phyloP scores from a whole-genome alignment of 2,113 vertebrate genomes.

The Neotragus pygmaeus region DNA sequence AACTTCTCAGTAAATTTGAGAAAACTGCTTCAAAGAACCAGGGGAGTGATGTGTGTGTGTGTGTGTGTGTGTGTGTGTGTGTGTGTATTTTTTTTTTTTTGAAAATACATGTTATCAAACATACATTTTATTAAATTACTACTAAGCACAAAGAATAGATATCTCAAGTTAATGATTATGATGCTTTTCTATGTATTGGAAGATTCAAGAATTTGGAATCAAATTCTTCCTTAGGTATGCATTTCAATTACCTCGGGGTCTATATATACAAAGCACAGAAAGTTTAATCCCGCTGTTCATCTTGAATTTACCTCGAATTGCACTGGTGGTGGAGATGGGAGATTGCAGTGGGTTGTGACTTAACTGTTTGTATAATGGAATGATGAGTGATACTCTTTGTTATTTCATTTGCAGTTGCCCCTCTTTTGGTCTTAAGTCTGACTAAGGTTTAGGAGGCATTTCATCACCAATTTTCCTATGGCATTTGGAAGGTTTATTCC shows the following conservation, averaged over 20 bases:
- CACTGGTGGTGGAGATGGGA: neutral
- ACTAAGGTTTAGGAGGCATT: neutral
- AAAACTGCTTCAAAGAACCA: neutral
- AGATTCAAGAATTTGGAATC: neutral
- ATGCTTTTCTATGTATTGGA: neutral
- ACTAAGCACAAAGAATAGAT: neutral
- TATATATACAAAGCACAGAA: neutral
- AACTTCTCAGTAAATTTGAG: neutral
- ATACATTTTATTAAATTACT: neutral
- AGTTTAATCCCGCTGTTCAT: neutral
- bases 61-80: too few relatives aligned
- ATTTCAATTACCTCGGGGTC: neutral
- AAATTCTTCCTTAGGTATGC: neutral
- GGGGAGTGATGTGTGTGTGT: neutral
- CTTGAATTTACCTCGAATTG: neutral
- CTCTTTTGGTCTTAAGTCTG: neutral
- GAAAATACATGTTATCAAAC: neutral
- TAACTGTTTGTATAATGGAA: neutral
- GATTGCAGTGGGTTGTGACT: neutral
- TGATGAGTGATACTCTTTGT: neutral
- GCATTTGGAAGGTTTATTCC: neutral
- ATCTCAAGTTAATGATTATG: neutral
- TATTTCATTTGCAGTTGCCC: neutral
- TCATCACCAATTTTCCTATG: neutral
- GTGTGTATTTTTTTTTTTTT: neutral